Evolutionary conservation across 2,113 vertebrate genomes (phyloP).

Genomic region (Tringa solitaria): DNA sequence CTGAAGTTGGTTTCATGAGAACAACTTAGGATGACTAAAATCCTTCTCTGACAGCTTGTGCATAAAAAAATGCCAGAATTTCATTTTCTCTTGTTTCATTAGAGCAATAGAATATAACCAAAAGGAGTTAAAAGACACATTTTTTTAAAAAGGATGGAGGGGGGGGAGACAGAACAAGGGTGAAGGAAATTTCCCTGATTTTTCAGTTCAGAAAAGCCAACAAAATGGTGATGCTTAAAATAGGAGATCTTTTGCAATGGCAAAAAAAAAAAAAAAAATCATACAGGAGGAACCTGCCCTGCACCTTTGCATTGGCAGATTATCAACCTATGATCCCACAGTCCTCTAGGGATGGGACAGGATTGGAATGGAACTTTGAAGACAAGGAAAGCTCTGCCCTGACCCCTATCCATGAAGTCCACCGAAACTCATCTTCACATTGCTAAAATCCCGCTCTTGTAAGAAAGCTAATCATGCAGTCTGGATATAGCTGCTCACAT

Average conservation of each 20-base stretch:
- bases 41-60: background rate
- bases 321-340: background rate
- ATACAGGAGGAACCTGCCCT: background rate
- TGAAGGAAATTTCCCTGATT: background rate
- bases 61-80: background rate
- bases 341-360: background rate
- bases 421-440: background rate
- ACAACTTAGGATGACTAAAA: background rate
- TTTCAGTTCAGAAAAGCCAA: background rate
- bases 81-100: background rate
- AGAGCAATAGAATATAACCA: background rate
- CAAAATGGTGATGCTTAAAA: background rate
- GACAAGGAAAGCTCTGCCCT: background rate
- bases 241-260: background rate
- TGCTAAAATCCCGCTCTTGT: background rate
- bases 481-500: background rate
- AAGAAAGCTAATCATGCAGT: background rate
- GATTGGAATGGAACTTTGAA: background rate
- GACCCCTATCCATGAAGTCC: background rate
- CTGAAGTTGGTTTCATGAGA: background rate
- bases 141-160: background rate
- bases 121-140: background rate
- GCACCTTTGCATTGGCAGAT: background rate
- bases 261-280: background rate
- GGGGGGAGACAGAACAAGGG: background rate